phyloP scores from a whole-genome alignment of 2,797 vertebrate species.

The Natrix natrix region DNA sequence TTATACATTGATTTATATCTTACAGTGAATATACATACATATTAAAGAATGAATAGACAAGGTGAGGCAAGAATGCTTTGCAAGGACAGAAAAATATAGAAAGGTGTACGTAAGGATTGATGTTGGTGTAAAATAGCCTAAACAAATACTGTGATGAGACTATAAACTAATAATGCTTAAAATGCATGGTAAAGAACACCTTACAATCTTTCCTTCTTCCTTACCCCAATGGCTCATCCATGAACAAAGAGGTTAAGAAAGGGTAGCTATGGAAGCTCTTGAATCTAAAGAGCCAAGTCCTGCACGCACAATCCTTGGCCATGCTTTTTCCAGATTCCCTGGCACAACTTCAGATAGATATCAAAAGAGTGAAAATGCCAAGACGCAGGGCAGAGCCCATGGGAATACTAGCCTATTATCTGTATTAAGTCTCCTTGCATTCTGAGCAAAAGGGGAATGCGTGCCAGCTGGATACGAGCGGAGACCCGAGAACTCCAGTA shows the following conservation, averaged over 20 bases:
- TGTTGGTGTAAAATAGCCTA: not conserved
- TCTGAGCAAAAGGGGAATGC: not conserved
- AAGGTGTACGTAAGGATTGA: not conserved
- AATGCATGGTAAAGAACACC: not conserved
- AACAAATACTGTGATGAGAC: not conserved
- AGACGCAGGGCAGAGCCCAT: not conserved
- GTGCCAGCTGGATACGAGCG: not conserved
- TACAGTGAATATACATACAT: not conserved
- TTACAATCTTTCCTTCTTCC: not conserved
- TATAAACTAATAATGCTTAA: not conserved
- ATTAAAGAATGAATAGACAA: not conserved
- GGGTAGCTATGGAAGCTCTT: not conserved
- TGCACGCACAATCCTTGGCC: not conserved
- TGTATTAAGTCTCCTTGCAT: not conserved
- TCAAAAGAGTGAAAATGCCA: not conserved
- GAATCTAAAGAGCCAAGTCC: not conserved
- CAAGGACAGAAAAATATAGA: not conserved
- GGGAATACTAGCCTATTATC: not conserved
- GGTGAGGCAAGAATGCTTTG: not conserved
- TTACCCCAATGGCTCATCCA: not conserved
- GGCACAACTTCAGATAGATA: not conserved
- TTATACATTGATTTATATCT: not conserved
- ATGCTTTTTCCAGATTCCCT: not conserved
- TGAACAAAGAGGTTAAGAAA: not conserved
- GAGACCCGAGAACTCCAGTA: not conserved